Conservation (phyloP, 2,113 vertebrate species). For the Empidonax alnorum region DNA sequence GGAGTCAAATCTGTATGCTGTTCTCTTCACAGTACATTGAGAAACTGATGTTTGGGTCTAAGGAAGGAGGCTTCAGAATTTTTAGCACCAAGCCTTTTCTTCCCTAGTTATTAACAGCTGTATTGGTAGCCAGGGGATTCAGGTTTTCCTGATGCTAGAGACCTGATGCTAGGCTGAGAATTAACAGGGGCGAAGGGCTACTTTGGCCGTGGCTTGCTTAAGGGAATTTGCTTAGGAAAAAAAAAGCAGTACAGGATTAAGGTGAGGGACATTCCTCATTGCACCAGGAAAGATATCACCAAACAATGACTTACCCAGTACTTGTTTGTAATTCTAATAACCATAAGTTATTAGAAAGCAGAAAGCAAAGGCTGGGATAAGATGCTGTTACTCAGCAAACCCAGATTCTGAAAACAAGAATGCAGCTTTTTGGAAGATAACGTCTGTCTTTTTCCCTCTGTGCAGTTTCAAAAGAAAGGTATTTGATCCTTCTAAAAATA, state of each 20-base stretch:
- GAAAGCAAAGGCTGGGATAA: not conserved
- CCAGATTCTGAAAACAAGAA: not conserved
- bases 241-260: not conserved
- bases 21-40: not conserved
- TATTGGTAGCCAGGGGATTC: not conserved
- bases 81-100: not conserved
- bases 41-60: not conserved
- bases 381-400: not conserved
- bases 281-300: not conserved
- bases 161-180: not conserved
- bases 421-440: not conserved
- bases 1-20: not conserved
- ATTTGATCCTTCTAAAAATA: conserved; percentile 32
- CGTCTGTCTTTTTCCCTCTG: not conserved
- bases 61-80: not conserved
- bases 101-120: not conserved
- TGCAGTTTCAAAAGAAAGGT: not conserved
- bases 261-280: not conserved
- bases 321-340: not conserved
- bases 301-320: not conserved
- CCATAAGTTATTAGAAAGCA: not conserved
- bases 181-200: not conserved
- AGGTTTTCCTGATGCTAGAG: not conserved
- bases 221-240: not conserved
- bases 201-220: not conserved